A percentile compares a stretch with the other conserved stretches of the same genome.
Evolutionary conservation across 2,113 vertebrate species (phyloP).

Genomic region (Myiozetetes cayanensis): DNA sequence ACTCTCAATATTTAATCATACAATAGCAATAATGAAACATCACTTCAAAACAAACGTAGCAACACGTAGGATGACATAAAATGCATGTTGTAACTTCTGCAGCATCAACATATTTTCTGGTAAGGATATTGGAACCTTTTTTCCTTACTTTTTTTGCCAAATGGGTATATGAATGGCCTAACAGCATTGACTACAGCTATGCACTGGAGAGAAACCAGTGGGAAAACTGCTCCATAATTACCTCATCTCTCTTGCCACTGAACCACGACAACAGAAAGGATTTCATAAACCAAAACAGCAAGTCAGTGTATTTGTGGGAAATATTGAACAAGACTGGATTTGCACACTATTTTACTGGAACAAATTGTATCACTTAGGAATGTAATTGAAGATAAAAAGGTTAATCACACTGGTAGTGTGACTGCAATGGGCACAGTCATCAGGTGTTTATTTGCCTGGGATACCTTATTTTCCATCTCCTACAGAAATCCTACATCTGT

Average conservation of each 20-base stretch:
- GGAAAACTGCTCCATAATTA: not conserved
- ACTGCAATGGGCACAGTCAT: not conserved
- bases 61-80: conserved; percentile 56
- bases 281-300: not conserved
- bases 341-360: conserved; percentile 33
- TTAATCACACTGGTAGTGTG: not conserved
- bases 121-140: not conserved
- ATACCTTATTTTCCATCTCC: conserved; percentile 1
- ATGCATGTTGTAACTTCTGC: conserved; percentile 44
- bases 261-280: not conserved
- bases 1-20: conserved; percentile 83
- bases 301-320: not conserved
- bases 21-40: conserved; percentile 74
- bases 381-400: conserved; percentile 30
- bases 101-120: not conserved
- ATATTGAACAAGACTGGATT: conserved; percentile 15
- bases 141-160: not conserved
- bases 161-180: not conserved
- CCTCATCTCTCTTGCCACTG: conserved; percentile 9
- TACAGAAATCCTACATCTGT: not conserved
- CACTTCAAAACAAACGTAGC: conserved; percentile 74
- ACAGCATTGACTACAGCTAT: not conserved
- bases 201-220: not conserved
- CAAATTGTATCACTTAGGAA: conserved; percentile 33
- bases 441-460: not conserved